phyloP scores from a whole-genome alignment of 1,140 invertebrate species.

The Drosophila setifemur region DNA sequence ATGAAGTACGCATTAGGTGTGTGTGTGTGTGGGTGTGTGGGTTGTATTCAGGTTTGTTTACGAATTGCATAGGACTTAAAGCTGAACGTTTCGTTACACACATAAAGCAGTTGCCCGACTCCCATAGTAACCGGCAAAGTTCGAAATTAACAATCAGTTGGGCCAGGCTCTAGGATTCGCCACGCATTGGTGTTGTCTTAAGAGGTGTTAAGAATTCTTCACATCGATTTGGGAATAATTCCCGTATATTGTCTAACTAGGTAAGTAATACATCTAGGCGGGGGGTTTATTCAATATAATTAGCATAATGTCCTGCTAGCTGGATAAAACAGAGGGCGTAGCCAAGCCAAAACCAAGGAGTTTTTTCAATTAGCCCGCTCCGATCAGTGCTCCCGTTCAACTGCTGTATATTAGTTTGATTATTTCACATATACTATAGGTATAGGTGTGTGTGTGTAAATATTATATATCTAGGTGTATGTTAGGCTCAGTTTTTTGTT shows the following conservation, averaged over 20 bases:
- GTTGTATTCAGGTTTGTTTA: slow-evolving; percentile 1
- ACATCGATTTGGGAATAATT: slow-evolving; percentile 66
- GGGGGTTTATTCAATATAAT: slow-evolving; percentile 26
- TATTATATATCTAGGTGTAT: slow-evolving; percentile 20
- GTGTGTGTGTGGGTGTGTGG: neutral
- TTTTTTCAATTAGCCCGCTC: slow-evolving; percentile 9
- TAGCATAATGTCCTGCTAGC: slow-evolving; percentile 1
- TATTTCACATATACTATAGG: slow-evolving; percentile 32
- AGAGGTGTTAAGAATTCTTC: slow-evolving; percentile 53
- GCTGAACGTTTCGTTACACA: slow-evolving; percentile 48
- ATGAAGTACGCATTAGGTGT: slow-evolving; percentile 6
- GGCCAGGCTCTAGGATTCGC: slow-evolving; percentile 35
- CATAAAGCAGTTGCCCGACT: slow-evolving; percentile 52
- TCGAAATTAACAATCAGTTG: slow-evolving; percentile 21
- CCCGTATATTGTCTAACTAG: slow-evolving; percentile 80
- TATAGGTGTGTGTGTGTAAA: too few relatives aligned
- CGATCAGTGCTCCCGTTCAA: slow-evolving; percentile 24
- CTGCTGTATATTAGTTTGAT: slow-evolving; percentile 19
- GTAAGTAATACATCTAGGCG: slow-evolving; percentile 54
- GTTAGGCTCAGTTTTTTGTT: slow-evolving; percentile 24
- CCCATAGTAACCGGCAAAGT: slow-evolving; percentile 2
- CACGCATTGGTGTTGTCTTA: slow-evolving; percentile 54
- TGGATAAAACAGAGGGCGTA: slow-evolving; percentile 20
- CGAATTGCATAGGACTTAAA: slow-evolving; percentile 15
- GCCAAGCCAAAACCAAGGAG: slow-evolving; percentile 12